phyloP scores from a whole-genome alignment of 2,113 vertebrate genomes.

The Capreolus pygargus region DNA sequence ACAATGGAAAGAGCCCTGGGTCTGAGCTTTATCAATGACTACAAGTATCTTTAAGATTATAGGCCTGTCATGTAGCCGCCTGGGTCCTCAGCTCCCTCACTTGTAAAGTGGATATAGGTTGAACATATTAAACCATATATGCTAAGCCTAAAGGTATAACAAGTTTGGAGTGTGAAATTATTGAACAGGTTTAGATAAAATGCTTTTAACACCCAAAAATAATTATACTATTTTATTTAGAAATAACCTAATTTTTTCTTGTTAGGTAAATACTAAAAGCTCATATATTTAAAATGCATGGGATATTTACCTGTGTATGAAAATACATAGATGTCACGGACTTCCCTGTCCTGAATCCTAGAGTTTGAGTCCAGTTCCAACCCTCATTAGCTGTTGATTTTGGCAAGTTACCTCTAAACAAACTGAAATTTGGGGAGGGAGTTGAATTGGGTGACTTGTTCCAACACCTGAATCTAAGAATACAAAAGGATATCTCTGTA shows the following conservation, averaged over 20 bases:
- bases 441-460: background rate
- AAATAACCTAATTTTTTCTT: background rate
- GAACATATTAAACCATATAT: background rate
- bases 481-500: background rate
- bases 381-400: background rate
- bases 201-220: background rate
- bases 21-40: background rate
- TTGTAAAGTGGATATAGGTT: background rate
- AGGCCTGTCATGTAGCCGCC: background rate
- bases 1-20: background rate
- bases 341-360: background rate
- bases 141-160: background rate
- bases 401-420: background rate
- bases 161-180: background rate
- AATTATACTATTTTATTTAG: background rate
- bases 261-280: background rate
- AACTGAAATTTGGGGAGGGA: background rate
- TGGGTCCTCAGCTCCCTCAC: background rate
- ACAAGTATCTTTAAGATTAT: background rate
- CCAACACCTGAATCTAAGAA: background rate
- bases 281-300: background rate
- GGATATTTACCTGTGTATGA: background rate
- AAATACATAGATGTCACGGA: background rate
- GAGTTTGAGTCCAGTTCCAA: background rate
- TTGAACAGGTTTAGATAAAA: background rate